These are phyloP conservation scores for Dasypus novemcinctus DNA, from an alignment of 2,113 vertebrate species.

Conservation along the genomic window DNA sequence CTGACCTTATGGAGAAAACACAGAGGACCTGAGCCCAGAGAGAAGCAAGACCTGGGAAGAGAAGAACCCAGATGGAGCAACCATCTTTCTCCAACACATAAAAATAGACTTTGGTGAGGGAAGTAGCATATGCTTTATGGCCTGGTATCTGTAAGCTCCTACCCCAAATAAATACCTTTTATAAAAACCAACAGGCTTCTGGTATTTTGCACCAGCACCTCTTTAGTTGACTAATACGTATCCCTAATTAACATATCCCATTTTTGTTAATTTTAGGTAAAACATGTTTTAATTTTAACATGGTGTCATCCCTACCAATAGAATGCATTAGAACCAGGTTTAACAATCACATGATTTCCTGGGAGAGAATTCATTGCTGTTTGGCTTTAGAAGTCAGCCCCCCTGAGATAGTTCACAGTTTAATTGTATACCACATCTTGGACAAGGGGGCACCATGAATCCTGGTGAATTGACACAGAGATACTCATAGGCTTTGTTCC, in stretches of 20 bases:
- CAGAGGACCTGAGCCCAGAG: too few relatives aligned
- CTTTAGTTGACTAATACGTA: too few relatives aligned
- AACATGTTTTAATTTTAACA: not conserved
- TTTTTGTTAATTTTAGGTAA: conserved; percentile 23
- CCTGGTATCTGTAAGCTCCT: too few relatives aligned
- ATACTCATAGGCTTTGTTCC: not conserved
- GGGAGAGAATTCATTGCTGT: not conserved
- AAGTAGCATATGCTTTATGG: too few relatives aligned
- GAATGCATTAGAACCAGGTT: not conserved
- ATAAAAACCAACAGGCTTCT: too few relatives aligned
- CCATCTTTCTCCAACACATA: too few relatives aligned
- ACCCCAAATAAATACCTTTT: too few relatives aligned
- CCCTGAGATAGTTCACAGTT: not conserved
- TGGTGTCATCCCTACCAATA: not conserved
- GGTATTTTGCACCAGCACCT: too few relatives aligned
- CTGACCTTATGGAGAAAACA: too few relatives aligned
- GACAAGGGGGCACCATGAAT: not conserved
- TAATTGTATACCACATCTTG: not conserved
- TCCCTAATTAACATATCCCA: not conserved
- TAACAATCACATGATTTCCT: not conserved
- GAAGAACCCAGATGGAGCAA: too few relatives aligned
- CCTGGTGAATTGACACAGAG: not conserved
- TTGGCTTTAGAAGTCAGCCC: not conserved
- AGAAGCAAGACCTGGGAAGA: too few relatives aligned
- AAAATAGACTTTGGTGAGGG: too few relatives aligned